These are phyloP conservation scores for Nyctibius grandis DNA, from an alignment of 2,797 vertebrate species.

Conservation along the genomic window DNA sequence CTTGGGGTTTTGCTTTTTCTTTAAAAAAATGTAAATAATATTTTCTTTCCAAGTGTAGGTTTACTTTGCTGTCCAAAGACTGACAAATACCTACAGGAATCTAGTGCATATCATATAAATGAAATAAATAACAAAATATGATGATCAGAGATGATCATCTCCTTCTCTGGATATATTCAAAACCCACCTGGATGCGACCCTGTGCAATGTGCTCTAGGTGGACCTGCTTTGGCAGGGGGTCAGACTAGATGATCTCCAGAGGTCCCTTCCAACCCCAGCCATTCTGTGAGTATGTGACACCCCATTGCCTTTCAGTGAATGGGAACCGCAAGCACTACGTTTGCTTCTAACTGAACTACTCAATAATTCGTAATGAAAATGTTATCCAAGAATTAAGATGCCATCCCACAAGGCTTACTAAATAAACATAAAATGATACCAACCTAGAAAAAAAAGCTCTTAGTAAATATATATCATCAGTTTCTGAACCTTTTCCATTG, in stretches of 20 bases:
- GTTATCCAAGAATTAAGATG: not conserved
- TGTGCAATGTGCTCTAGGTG: no score
- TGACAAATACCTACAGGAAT: not conserved
- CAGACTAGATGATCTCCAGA: no score
- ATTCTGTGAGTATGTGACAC: not conserved
- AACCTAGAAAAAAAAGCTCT: not conserved
- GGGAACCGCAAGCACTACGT: not conserved
- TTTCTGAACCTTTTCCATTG: not conserved
- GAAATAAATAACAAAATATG: not conserved
- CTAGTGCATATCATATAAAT: not conserved
- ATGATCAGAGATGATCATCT: no score
- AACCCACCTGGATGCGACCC: no score
- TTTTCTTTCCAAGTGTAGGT: not conserved
- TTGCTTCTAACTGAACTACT: not conserved
- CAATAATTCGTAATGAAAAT: not conserved
- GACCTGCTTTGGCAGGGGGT: no score
- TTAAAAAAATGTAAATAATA: not conserved
- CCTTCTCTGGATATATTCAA: no score
- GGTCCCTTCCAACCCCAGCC: no score
- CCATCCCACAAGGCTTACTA: not conserved
- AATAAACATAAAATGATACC: not conserved
- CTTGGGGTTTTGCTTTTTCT: not conserved
- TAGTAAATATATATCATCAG: not conserved
- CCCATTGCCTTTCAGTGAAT: not conserved
- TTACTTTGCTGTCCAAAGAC: not conserved